Percentiles rank a stretch among this genome's conserved stretches.
phyloP scores from a whole-genome alignment of 2,888 invertebrate genomes.

The Drosophila vallismaia region DNA sequence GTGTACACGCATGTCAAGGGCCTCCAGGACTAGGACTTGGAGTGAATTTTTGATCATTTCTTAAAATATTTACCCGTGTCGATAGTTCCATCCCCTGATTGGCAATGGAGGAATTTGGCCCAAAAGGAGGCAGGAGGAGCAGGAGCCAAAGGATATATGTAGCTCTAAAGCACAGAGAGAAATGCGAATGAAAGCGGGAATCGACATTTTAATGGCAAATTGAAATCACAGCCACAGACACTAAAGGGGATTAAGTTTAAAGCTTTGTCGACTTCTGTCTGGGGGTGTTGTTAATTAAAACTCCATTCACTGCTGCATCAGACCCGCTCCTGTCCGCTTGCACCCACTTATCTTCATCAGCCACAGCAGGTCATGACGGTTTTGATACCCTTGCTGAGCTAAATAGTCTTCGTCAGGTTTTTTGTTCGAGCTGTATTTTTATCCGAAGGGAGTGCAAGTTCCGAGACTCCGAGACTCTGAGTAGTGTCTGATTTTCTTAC shows the following conservation, averaged over 20 bases:
- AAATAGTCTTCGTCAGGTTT: constrained; percentile 9
- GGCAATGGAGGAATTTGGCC: constrained; percentile 15
- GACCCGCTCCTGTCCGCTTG: not conserved
- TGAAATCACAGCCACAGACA: constrained; percentile 39
- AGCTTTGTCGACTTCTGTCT: constrained; percentile 22
- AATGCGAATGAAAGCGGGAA: not conserved
- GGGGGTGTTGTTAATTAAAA: constrained; percentile 40
- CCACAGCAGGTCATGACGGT: constrained; percentile 6
- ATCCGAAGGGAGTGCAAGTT: not conserved
- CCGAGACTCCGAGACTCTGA: not conserved
- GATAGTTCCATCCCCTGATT: constrained; percentile 27
- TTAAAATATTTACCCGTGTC: constrained; percentile 53
- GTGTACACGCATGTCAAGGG: constrained; percentile 22
- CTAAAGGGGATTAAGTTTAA: constrained; percentile 27
- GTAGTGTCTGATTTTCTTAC: constrained; percentile 1
- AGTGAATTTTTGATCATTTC: constrained; percentile 46
- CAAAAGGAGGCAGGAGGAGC: not conserved
- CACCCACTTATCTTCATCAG: not conserved
- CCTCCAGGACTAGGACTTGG: constrained; percentile 1
- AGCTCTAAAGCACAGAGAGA: not conserved
- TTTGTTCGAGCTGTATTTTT: constrained; percentile 1
- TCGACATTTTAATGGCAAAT: constrained; percentile 36
- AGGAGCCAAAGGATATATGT: no score
- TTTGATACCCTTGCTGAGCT: not conserved
- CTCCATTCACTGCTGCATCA: constrained; percentile 31